Conservation (phyloP, 2,888 invertebrate genomes). For the Unio delphinus region DNA sequence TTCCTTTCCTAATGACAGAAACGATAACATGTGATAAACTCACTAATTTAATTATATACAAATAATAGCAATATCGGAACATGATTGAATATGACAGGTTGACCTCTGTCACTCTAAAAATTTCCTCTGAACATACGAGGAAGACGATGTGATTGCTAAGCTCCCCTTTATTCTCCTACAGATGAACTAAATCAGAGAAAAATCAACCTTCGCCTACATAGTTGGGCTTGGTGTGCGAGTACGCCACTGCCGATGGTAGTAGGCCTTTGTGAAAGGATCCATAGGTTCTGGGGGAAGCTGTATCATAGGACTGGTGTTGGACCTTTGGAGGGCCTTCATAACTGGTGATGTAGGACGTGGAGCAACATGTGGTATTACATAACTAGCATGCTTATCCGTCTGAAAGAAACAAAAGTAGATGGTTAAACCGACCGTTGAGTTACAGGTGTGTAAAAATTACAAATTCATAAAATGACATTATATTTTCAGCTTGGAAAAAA, state of each 20-base stretch:
- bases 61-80: no score
- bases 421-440: no score
- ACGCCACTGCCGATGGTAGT: constrained; percentile 54
- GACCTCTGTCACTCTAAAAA: not conserved
- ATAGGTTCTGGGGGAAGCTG: constrained; percentile 30
- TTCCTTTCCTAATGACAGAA: no score
- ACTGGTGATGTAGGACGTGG: constrained; percentile 31
- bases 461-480: no score
- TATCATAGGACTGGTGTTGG: constrained; percentile 24
- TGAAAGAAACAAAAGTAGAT: constrained; percentile 4
- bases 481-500: no score
- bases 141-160: no score
- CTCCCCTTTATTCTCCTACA: no score
- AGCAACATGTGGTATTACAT: constrained; percentile 17
- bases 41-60: no score
- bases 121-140: not conserved
- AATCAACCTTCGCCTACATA: constrained; percentile 11
- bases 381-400: constrained; percentile 23
- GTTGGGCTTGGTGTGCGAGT: constrained; percentile 23
- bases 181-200: not conserved
- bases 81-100: not conserved
- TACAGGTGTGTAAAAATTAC: no score
- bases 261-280: constrained; percentile 59
- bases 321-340: constrained; percentile 25
- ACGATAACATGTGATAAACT: no score